Conservation (phyloP, 2,797 vertebrate species). For the Lutra lutra region DNA sequence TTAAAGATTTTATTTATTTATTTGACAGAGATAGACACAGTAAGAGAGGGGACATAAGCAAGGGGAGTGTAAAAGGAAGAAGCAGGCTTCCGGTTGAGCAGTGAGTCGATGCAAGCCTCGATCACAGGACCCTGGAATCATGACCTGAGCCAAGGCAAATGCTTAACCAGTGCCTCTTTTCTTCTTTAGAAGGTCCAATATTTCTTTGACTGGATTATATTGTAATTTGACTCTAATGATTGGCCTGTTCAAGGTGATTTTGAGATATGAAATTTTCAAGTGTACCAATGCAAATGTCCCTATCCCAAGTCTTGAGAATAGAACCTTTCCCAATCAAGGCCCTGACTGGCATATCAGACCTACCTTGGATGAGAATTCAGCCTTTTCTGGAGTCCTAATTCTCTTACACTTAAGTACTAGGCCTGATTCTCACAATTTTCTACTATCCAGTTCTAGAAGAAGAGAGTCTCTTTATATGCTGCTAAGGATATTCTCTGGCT, state of each 20-base stretch:
- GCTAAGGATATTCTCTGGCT: not conserved
- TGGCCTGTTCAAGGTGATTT: not conserved
- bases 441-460: not conserved
- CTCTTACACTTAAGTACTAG: not conserved
- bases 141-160: not conserved
- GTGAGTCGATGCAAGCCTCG: not conserved
- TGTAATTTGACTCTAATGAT: not conserved
- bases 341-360: not conserved
- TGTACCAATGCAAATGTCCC: not conserved
- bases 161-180: not conserved
- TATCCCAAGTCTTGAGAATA: not conserved
- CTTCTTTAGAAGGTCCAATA: not conserved
- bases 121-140: not conserved
- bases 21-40: no score
- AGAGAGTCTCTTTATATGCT: not conserved
- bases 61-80: not conserved
- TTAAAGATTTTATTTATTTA: no score
- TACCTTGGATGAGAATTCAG: not conserved
- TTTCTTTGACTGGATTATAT: not conserved
- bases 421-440: not conserved
- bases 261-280: not conserved
- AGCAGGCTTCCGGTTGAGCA: not conserved
- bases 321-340: not conserved
- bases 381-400: not conserved
- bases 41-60: no score